Percentiles rank a stretch among this genome's conserved stretches.
Evolutionary conservation across 35 echinoderm and acorn worm species (phyloP).

Genomic region (Eucidaris tribuloides): DNA sequence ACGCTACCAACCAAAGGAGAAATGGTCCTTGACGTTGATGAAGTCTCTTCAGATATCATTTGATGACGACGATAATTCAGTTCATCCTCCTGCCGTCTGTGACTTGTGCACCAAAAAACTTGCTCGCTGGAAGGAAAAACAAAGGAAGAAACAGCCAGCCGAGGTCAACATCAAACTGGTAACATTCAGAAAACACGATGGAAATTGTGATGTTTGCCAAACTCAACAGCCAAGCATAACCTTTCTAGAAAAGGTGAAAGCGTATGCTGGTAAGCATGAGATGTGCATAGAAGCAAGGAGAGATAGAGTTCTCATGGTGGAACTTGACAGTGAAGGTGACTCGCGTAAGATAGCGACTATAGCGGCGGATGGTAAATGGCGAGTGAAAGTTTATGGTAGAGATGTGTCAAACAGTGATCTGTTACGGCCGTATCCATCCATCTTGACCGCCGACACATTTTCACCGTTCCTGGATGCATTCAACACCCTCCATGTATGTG

Average conservation of each 20-base stretch:
- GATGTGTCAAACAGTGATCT: neutral
- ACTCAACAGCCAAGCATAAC: neutral
- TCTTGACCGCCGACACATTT: neutral
- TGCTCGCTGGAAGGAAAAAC: neutral
- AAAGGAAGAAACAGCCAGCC: neutral
- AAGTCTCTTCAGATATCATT: no score
- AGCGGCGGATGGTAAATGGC: neutral
- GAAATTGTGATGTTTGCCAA: neutral
- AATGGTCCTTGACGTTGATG: no score
- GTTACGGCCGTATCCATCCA: neutral
- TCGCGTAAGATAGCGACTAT: neutral
- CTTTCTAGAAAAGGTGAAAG: neutral
- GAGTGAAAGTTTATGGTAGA: neutral
- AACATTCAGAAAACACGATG: neutral
- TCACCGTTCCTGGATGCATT: neutral
- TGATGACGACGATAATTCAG: neutral
- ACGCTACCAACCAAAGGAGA: no score
- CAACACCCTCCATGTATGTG: neutral
- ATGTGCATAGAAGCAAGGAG: neutral
- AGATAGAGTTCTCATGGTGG: neutral
- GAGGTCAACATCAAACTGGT: neutral
- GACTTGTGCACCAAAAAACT: neutral
- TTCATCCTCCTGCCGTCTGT: neutral
- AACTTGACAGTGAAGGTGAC: slow-evolving; percentile 1
- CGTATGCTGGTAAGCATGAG: neutral